These are phyloP conservation scores for Serranochromis macrocephalus DNA, from an alignment of 2,113 vertebrate species.

Conservation along the genomic window DNA sequence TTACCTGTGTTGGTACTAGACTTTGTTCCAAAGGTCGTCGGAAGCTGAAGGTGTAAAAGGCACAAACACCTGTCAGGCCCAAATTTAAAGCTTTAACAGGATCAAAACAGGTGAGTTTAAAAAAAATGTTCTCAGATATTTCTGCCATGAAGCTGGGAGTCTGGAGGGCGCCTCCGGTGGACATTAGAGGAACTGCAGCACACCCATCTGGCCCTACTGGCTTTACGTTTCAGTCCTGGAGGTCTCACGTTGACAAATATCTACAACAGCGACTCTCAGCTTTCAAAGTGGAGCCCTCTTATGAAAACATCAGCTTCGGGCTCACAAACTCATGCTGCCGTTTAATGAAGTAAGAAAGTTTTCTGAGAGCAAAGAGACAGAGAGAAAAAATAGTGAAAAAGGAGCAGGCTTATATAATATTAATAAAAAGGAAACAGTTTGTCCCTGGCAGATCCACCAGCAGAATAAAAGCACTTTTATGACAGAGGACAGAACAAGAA, in stretches of 20 bases:
- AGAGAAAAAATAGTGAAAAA: neutral
- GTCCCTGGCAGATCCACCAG: neutral
- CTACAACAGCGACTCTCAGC: neutral
- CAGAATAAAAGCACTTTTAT: neutral
- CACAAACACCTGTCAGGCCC: neutral
- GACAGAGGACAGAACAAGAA: neutral
- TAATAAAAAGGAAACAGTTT: neutral
- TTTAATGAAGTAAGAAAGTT: neutral
- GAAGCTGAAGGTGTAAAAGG: neutral
- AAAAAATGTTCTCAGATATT: neutral
- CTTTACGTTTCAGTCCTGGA: neutral
- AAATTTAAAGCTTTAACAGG: neutral
- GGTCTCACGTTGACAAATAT: neutral
- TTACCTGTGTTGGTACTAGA: neutral
- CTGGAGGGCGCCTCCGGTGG: neutral
- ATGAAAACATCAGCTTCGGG: neutral
- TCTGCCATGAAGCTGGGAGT: neutral
- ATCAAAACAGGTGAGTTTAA: neutral
- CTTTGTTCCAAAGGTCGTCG: neutral
- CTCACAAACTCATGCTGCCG: neutral
- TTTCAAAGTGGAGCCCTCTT: neutral
- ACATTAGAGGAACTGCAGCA: neutral
- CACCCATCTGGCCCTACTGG: neutral
- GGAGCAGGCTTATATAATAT: neutral
- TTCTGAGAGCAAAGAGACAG: neutral